Evolutionary conservation across 2,888 invertebrate species (phyloP), one percentile per base, ranked within the genome.

Genomic region (Punctoribates punctum): DNA sequence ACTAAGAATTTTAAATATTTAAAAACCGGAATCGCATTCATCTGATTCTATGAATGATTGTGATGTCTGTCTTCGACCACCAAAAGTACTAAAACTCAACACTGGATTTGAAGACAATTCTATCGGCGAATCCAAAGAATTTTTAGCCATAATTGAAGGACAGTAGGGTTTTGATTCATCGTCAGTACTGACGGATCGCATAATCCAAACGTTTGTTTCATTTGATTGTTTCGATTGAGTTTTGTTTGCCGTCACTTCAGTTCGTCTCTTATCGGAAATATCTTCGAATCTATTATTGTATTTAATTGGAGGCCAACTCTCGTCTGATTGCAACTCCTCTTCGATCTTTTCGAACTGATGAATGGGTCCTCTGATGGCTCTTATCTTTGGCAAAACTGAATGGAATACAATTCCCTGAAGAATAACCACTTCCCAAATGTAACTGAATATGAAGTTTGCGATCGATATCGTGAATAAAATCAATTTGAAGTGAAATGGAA

Each of bases 361-460:
- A 25, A 77, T 77, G 8, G 79, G 77, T n/a, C 79, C 78, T 57
- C 75, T 76, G 25, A 78, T 27, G 8, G 73, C 48, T 48, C 78
- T 54, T 0, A 79, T 17, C 3, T 75, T 73, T 8, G 79, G 79
- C 17, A 78, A 70, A 0, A 79, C 75, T 9, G 46, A 29, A 23
- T 73, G 17, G 34, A 34, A 67, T 17, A 23, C 62, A 29, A 78
- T 38, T 25, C n/a, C 23, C 27, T 75, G 73, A 29, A 74, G 34
- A n/a, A 75, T 34, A 74, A 77, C 73, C 75, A 78, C 78, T 75
- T 80, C 80, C 80, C 79, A 80, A 34, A 79, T 72, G 54, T 79
- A 80, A 8, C 73, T 79, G 34, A 80, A 54, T 1, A 79, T 75
- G 67, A 80, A 79, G 67, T 80, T 80, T 15, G 74, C 79, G n/a